phyloP scores from a whole-genome alignment of 2,113 vertebrate genomes.

The Glaucidium brasilianum region DNA sequence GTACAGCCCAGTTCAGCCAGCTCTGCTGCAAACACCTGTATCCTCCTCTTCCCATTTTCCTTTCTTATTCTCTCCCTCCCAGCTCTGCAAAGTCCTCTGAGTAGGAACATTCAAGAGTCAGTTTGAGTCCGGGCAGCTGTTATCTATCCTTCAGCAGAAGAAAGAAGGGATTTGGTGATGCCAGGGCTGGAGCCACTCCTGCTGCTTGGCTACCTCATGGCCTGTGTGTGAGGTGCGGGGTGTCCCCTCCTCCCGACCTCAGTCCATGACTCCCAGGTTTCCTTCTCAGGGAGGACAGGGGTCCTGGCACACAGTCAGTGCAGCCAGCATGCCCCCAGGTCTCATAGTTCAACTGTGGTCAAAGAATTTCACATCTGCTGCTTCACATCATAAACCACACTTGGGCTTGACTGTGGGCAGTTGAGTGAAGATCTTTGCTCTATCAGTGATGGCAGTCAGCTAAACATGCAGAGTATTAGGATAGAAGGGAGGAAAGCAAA shows the following conservation, averaged over 20 bases:
- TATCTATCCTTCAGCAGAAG: background rate
- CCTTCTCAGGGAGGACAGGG: background rate
- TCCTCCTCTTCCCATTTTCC: background rate
- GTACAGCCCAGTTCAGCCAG: background rate
- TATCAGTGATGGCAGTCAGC: background rate
- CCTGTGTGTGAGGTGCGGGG: fast-evolving
- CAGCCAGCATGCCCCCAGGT: background rate
- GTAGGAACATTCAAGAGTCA: background rate
- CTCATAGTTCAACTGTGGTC: background rate
- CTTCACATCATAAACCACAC: background rate
- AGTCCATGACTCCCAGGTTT: background rate
- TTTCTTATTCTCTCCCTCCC: background rate
- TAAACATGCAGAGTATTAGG: background rate
- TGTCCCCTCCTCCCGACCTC: background rate
- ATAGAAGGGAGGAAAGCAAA: background rate
- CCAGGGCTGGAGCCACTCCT: fast-evolving
- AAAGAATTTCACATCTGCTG: background rate
- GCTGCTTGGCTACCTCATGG: background rate
- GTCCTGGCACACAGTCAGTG: background rate
- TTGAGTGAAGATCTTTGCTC: background rate
- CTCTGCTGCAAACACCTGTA: background rate
- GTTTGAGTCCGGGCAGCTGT: background rate
- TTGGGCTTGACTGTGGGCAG: background rate
- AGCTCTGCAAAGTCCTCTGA: background rate
- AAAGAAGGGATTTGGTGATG: fast-evolving